A percentile compares a stretch with the other conserved stretches of the same genome.
These are phyloP conservation scores for Catamblyrhynchus diadema DNA, from an alignment of 2,797 vertebrate species.

Conservation along the genomic window DNA sequence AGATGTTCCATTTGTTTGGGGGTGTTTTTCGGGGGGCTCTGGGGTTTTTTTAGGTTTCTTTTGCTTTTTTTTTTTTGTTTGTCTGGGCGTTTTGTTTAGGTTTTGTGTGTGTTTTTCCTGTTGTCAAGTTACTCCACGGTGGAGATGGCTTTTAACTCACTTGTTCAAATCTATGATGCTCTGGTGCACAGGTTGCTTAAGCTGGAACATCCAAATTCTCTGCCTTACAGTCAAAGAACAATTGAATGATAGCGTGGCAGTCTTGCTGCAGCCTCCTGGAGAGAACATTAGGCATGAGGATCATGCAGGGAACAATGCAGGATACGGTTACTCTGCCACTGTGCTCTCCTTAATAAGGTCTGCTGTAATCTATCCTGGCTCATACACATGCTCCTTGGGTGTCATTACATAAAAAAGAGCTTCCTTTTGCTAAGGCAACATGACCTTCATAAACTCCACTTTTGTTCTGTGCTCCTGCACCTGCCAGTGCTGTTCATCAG, in stretches of 20 bases:
- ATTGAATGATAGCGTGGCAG: background rate
- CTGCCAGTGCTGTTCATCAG: background rate
- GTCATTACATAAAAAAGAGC: background rate
- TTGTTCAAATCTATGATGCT: background rate
- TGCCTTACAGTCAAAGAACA: background rate
- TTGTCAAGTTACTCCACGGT: background rate
- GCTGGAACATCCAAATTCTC: background rate
- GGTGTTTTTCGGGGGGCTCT: no score
- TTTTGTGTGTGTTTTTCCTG: background rate
- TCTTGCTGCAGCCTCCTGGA: background rate
- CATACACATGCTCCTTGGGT: background rate
- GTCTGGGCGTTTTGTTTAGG: fast-evolving
- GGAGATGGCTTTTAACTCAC: background rate
- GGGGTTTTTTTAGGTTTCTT: background rate
- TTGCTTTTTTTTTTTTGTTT: background rate
- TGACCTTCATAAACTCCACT: background rate
- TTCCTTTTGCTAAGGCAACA: background rate
- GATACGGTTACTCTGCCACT: background rate
- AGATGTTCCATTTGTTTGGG: no score
- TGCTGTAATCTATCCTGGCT: background rate
- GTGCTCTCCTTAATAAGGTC: background rate
- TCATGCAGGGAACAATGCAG: background rate
- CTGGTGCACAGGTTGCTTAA: background rate
- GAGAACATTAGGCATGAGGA: background rate
- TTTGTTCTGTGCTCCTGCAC: background rate